Conservation (phyloP, 2,797 vertebrate genomes). For the Malacoraja senta region DNA sequence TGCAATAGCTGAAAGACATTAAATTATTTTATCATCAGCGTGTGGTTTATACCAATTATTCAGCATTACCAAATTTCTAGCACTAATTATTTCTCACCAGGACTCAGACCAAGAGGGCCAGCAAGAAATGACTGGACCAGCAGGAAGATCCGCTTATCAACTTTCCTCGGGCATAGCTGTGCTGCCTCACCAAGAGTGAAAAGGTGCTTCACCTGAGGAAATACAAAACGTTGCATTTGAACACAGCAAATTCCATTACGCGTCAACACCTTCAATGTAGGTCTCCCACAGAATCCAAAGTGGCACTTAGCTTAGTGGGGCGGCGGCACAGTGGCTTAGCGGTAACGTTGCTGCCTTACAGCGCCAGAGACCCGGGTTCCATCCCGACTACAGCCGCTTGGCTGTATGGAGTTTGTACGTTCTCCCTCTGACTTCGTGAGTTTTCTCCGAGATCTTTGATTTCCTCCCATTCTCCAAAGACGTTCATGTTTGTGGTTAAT, state of each 20-base stretch:
- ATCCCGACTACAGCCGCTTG: too few species aligned
- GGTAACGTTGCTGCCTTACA: too few species aligned
- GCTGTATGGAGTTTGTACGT: too few species aligned
- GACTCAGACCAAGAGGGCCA: conserved; percentile 50
- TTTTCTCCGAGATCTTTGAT: too few species aligned
- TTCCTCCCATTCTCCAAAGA: too few species aligned
- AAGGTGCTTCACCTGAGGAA: conserved; percentile 74
- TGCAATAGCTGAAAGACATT: neutral
- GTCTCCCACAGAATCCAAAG: neutral
- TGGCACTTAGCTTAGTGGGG: neutral
- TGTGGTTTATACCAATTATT: neutral
- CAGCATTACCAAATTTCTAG: neutral
- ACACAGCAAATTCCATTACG: neutral
- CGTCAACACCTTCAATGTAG: neutral
- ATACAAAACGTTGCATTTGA: neutral
- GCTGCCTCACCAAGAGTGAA: conserved; percentile 80
- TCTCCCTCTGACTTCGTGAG: too few species aligned
- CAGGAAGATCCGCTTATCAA: conserved; percentile 70
- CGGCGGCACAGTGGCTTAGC: too few species aligned
- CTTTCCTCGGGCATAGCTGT: conserved; percentile 74
- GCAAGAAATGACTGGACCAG: conserved; percentile 82
- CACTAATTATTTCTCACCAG: conserved; percentile 52
- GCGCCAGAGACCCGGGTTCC: too few species aligned
- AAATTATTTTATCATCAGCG: neutral
- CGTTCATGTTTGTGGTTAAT: too few species aligned